Evolutionary conservation across 2,797 vertebrate genomes (phyloP), one percentile per base, ranked within the genome.

Genomic region (Sebastolobus alascanus): DNA sequence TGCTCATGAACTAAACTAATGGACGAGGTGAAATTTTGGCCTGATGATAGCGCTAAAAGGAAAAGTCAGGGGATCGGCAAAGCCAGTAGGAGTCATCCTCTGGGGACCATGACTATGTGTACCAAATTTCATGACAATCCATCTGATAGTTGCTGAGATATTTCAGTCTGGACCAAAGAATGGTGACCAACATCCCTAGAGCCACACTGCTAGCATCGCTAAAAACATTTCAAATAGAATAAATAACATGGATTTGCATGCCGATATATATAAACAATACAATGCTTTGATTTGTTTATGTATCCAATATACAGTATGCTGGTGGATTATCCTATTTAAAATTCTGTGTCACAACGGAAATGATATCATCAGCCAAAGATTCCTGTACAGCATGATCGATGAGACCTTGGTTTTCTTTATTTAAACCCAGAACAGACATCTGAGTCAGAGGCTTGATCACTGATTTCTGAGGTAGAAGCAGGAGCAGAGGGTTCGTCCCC

Each of bases 391-490:
- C 46, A 52, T 27, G 3, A 58, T 9, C 35, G 54, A 75, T 58
- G 6, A 58, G 55, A 83, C 18, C 6, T 80, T 38, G 12, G 38
- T 13, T 79, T 33, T 31, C 0, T 2, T 43, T 38, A 1, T 33
- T 5, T 33, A 16, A 40, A 52, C 33, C 40, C 33, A 68, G 43
- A 64, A 38, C 18, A 88, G 35, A 74, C 31, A 43, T 68, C 54
- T 64, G 60, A 58, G 18, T 12, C 29, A 10, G n/a, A 56, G 58
- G n/a, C 54, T 82, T 50, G 25, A 78, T 75, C 40, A 56, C 60
- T 52, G 72, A 79, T 85, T 78, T 50, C 33, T 73, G 61, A 77
- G 65, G 63, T 12, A 46, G 29, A 66, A 12, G 70, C 77, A 65
- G 35, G n/a, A 25, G 70, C 59, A 52, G 29, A 77, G 67, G 43